Evolutionary conservation across 1,140 invertebrate species (phyloP).

Genomic region (Drosophila ogumai): DNA sequence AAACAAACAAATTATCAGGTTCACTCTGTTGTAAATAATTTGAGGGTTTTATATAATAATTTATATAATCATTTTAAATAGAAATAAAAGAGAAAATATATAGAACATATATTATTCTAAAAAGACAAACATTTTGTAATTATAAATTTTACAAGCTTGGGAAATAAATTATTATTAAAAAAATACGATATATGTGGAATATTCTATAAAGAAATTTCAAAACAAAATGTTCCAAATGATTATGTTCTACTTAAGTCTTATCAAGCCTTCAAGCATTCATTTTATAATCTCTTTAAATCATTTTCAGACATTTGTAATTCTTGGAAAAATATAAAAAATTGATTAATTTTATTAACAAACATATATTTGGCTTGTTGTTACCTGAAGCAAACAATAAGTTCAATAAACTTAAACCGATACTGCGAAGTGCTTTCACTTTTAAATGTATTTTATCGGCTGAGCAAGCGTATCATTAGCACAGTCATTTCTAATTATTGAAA

Average conservation of each 20-base stretch:
- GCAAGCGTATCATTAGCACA: neutral
- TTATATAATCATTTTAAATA: neutral
- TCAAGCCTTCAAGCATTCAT: too few relatives aligned
- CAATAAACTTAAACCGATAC: neutral
- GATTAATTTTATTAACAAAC: neutral
- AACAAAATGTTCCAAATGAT: neutral
- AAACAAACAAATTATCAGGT: neutral
- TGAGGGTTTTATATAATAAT: neutral
- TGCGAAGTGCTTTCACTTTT: conserved; percentile 27
- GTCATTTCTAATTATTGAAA: conserved; percentile 1
- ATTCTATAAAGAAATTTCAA: neutral
- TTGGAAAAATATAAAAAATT: neutral
- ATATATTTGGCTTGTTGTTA: neutral
- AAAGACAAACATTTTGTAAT: too few relatives aligned
- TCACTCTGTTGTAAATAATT: neutral
- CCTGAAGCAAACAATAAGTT: conserved; percentile 1
- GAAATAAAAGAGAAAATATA: neutral
- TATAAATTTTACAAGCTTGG: too few relatives aligned
- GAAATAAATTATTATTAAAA: too few relatives aligned
- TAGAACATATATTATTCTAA: too few relatives aligned
- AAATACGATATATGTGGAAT: too few relatives aligned
- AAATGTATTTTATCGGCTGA: conserved; percentile 2
- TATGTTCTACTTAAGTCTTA: neutral
- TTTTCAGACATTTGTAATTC: neutral
- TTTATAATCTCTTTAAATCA: too few relatives aligned